phyloP scores from a whole-genome alignment of 1,140 invertebrate genomes.

The Drosophila ananassae region DNA sequence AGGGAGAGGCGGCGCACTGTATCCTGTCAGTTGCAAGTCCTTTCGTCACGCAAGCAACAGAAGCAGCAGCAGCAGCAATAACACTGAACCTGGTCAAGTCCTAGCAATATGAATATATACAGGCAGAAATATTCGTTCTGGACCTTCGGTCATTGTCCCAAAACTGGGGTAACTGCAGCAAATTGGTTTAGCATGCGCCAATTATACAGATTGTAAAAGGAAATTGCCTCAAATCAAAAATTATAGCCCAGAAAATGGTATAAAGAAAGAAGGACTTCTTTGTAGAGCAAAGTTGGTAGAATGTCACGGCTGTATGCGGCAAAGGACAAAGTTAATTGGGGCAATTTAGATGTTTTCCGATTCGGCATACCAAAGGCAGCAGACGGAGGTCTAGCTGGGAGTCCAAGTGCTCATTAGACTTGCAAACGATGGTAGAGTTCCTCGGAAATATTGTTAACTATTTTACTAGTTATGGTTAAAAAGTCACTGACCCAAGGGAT shows the following conservation, averaged over 20 bases:
- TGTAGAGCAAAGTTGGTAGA: slow-evolving; percentile 1
- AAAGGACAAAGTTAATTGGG: slow-evolving; percentile 39
- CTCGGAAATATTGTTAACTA: background rate
- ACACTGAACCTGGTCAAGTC: slow-evolving; percentile 22
- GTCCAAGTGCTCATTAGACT: slow-evolving; percentile 6
- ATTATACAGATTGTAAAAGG: slow-evolving; percentile 60
- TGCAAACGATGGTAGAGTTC: slow-evolving; percentile 7
- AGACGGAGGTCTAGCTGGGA: background rate
- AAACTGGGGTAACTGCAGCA: slow-evolving; percentile 47
- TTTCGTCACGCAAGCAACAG: slow-evolving; percentile 55
- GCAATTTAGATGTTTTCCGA: slow-evolving; percentile 38
- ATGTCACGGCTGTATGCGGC: slow-evolving; percentile 32
- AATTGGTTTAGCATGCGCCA: slow-evolving; percentile 46
- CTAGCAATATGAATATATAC: slow-evolving; percentile 19
- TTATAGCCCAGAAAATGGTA: slow-evolving; percentile 16
- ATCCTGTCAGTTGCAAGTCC: slow-evolving; percentile 46
- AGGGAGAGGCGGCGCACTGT: background rate
- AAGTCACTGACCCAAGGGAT: background rate
- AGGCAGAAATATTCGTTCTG: slow-evolving; percentile 1
- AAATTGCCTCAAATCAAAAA: slow-evolving; percentile 54
- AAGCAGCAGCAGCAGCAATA: slow-evolving; percentile 8
- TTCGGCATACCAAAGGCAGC: slow-evolving; percentile 2
- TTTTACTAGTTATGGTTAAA: background rate
- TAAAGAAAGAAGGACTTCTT: slow-evolving; percentile 5
- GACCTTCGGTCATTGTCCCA: slow-evolving; percentile 44